Percentiles rank a stretch among this genome's conserved stretches.
phyloP scores from a whole-genome alignment of 2,797 vertebrate genomes.

The Sphenodon punctatus region DNA sequence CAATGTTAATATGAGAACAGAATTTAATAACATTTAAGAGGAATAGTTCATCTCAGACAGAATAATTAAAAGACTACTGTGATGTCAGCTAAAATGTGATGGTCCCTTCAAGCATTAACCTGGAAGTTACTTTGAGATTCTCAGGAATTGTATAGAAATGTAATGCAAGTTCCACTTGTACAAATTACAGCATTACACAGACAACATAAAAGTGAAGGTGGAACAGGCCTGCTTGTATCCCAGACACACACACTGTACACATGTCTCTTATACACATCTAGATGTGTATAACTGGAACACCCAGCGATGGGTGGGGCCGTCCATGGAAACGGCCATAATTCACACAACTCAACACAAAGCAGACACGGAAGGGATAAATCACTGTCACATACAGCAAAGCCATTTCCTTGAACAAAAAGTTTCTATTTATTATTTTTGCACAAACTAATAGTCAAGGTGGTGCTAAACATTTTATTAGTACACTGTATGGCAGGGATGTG shows the following conservation, averaged over 20 bases:
- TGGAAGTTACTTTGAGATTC: slow-evolving; percentile 13
- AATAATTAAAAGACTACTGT: slow-evolving; percentile 71
- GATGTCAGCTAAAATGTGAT: slow-evolving; percentile 52
- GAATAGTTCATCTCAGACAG: slow-evolving; percentile 58
- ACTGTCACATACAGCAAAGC: too few relatives aligned
- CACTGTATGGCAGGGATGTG: too few relatives aligned
- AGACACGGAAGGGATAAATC: too few relatives aligned
- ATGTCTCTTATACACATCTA: too few relatives aligned
- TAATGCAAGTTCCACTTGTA: slow-evolving; percentile 1
- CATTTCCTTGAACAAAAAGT: slow-evolving; percentile 28
- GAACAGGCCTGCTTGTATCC: too few relatives aligned
- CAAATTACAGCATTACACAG: too few relatives aligned
- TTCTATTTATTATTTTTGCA: slow-evolving; percentile 57
- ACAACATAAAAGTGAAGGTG: neutral
- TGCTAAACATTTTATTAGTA: slow-evolving; percentile 19
- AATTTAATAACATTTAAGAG: slow-evolving; percentile 66
- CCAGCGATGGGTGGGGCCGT: too few relatives aligned
- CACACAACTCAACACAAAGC: too few relatives aligned
- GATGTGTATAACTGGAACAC: too few relatives aligned
- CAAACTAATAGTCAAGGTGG: neutral
- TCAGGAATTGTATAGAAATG: slow-evolving; percentile 11
- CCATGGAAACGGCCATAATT: too few relatives aligned
- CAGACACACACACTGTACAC: too few relatives aligned
- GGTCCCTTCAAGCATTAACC: slow-evolving; percentile 44
- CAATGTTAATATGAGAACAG: slow-evolving; percentile 64